Percentiles rank a stretch among this genome's conserved stretches.
phyloP scores from a whole-genome alignment of 2,797 vertebrate species.

The Melopsittacus undulatus region DNA sequence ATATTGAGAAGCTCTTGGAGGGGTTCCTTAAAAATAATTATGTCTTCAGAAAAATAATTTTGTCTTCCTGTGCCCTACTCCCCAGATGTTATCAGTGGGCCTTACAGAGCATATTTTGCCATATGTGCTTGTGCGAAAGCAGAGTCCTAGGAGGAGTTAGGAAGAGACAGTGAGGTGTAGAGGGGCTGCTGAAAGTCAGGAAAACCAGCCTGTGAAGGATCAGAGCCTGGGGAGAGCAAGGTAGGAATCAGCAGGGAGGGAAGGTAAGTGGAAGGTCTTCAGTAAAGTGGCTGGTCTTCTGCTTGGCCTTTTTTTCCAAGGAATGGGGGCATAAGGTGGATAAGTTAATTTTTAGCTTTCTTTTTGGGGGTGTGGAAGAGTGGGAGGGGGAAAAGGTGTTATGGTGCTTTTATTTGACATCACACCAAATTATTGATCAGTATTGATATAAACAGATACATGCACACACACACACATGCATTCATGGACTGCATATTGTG shows the following conservation, averaged over 20 bases:
- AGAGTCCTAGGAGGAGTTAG: background rate
- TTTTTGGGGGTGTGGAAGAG: rapidly evolving
- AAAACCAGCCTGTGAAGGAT: background rate
- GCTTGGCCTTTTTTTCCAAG: background rate
- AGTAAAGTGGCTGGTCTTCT: background rate
- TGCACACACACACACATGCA: background rate
- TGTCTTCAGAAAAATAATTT: background rate
- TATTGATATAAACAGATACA: background rate
- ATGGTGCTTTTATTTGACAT: background rate
- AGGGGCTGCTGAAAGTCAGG: background rate
- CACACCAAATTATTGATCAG: background rate
- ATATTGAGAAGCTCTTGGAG: background rate
- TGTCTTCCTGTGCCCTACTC: background rate
- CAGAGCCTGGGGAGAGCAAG: background rate
- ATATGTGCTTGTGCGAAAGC: rapidly evolving
- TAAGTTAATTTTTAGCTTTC: background rate
- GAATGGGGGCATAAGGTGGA: background rate
- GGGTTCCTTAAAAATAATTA: background rate
- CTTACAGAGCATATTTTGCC: background rate
- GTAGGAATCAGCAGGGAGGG: background rate
- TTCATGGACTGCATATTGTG: background rate
- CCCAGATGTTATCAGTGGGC: background rate
- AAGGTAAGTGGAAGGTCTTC: background rate
- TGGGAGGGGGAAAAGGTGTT: background rate
- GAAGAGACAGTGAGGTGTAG: background rate